Base-by-base conservation (phyloP, 1,140 invertebrate genomes). In the Pogonomyrmex barbatus region DNA sequence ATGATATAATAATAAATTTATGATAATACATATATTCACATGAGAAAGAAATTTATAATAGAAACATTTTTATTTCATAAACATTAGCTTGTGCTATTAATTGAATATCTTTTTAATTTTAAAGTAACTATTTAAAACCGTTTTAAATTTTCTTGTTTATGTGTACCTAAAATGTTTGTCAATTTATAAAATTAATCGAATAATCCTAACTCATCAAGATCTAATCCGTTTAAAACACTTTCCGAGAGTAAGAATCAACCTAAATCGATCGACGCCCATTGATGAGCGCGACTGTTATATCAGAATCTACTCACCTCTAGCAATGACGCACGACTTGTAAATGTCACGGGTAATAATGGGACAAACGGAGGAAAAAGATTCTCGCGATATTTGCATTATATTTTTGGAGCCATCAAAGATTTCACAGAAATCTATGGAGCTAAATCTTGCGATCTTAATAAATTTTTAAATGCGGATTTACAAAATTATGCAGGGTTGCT, bases 211-310 rank as follows among this genome's bases (percentile, higher is more conserved):
- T 30, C 45, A 17, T 9, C 67, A 47, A 82, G n/a, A 63, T 10
- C 56, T 88, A 87, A 88, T 56, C 73, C 45, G 65, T 77, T 89
- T 88, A 45, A 30, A 65, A 42, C 70, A 73, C 33, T 47, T 75
- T 88, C 50, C 73, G 50, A 45, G 42, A 36, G 24, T 24, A 47
- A 67, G 50, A 65, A 88, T 88, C 78, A 8, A 83, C 30, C 79
- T 39, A 33, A 5, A 67, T 63, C 75, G 54, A 86, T 88, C 67
- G 81, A 89, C 60, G 47, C 58, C 36, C 47, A 88, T 89, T 88
- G 47, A 81, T 54, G 8, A 60, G n/a, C 39, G 70, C 50, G n/a
- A 58, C 62, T 24, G 65, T 65, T 76, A 58, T 58, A 60, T 70
- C 70, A 45, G 62, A 67, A 77, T 63, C 71, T 56, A 54, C 76